phyloP scores from a whole-genome alignment of 2,888 invertebrate genomes.

The Flexamia atlantica region DNA sequence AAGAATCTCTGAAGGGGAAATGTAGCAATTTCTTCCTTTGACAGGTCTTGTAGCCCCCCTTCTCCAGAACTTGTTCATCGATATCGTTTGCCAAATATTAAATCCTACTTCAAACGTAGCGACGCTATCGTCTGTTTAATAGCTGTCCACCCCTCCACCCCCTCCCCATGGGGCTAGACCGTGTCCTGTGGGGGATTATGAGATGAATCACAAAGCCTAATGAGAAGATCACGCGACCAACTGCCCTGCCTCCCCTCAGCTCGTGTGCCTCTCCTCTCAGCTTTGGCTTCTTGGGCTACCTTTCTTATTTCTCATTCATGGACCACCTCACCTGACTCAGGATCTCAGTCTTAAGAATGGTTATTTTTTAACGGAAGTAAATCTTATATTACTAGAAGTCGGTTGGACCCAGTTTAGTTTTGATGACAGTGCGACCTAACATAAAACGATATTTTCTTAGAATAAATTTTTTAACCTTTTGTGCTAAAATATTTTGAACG shows the following conservation, averaged over 20 bases:
- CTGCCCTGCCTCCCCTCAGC: neutral
- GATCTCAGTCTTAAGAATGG: no score
- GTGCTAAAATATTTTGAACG: no score
- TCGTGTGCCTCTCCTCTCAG: neutral
- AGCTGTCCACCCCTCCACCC: neutral
- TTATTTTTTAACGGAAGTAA: no score
- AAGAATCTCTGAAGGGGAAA: no score
- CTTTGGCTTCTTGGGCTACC: neutral
- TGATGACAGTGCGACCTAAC: no score
- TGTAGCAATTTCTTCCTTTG: neutral
- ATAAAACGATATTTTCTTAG: no score
- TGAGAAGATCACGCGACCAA: conserved; percentile 28
- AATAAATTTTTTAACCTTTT: no score
- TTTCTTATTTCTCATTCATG: neutral
- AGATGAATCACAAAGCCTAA: conserved; percentile 39
- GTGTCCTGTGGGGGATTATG: conserved; percentile 27
- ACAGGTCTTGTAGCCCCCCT: neutral
- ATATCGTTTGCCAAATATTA: conserved; percentile 17
- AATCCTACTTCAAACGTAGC: conserved; percentile 39
- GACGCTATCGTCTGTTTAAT: conserved; percentile 21
- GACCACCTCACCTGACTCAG: no score
- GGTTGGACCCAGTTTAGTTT: no score
- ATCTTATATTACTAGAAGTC: no score
- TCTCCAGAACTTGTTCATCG: neutral
- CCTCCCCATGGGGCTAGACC: neutral